Base-by-base conservation (phyloP, 2,888 invertebrate species). In the Trichacis sp. region DNA sequence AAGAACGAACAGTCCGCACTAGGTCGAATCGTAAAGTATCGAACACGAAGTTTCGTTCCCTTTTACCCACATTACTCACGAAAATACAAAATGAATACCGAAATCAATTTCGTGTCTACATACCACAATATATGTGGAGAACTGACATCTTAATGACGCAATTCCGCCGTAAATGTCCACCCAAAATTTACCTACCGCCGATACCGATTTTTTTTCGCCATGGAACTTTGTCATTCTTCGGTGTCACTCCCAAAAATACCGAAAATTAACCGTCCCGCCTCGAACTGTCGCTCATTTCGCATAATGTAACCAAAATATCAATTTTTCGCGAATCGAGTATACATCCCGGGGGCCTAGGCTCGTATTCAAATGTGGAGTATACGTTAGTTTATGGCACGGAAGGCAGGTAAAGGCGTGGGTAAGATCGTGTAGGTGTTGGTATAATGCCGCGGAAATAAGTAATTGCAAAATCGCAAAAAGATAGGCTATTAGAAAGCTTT, bases 391-490 rank as follows among this genome's bases (percentile, higher is more conserved):
- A 57, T 57, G 52, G 56, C 53, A 63, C 57, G 60, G 60, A 57
- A 56, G 67, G 52, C 52, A 56, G 40, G 53, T 51, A 67, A 24
- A 67, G 60, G 60, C 63, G 67, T 67, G 57, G 67, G 63, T 46
- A 15, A 12, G 12, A 18, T n/a, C 24, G 55, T 30, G 67, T 67
- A 52, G 67, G 67, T 15, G 57, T 20, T 14, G 43, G 36, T 24
- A 57, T 60, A 60, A 60, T 63, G 51, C 63, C 67, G 63, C 62
- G 63, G 55, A 67, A 63, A 63, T 63, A 60, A 63, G 67, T 67
- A 67, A 62, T 62, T 62, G 61, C 59, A 62, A 55, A 62, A 58
- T 66, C 57, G 53, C 55, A 62, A 61, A 40, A 66, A 59, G 59
- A 62, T 55, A 52, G 58, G 51, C 66, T 58, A 66, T 66, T 62